These are phyloP conservation scores for Sebastes ruberrimus DNA, from an alignment of 2,797 vertebrate species.

Conservation along the genomic window DNA sequence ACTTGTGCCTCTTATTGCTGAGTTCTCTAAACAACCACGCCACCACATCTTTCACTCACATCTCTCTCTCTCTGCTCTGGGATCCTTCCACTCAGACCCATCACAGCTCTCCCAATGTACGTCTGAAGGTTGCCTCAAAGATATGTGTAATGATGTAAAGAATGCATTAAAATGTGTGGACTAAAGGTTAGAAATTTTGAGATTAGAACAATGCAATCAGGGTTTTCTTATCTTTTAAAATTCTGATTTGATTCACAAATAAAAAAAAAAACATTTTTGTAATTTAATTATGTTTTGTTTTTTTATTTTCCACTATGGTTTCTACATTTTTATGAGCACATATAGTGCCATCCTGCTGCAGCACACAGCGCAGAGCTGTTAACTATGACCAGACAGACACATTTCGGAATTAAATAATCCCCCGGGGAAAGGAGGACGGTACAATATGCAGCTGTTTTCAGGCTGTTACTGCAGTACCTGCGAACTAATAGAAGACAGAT, in stretches of 20 bases:
- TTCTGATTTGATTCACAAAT: not conserved
- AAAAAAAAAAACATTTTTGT: not conserved
- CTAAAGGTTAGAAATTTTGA: not conserved
- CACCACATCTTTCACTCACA: slow-evolving; percentile 21
- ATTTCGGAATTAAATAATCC: not conserved
- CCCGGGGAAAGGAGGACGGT: not conserved
- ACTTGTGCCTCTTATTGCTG: slow-evolving; percentile 29
- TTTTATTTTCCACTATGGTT: not conserved
- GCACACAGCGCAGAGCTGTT: not conserved
- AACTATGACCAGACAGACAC: not conserved
- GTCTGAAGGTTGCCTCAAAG: not conserved
- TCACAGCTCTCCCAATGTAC: not conserved
- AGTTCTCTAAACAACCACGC: slow-evolving; percentile 43
- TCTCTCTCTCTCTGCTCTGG: not conserved
- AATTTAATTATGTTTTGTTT: not conserved
- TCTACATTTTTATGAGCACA: not conserved
- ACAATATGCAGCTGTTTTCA: not conserved
- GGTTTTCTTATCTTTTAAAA: not conserved
- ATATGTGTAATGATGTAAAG: not conserved
- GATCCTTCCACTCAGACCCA: slow-evolving; percentile 15
- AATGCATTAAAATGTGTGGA: not conserved
- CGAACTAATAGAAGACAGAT: not conserved
- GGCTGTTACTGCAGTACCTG: not conserved
- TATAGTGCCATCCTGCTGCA: not conserved
- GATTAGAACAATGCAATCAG: not conserved